Evolutionary conservation across 1,140 invertebrate genomes (phyloP), one percentile per base, ranked within the genome.

Genomic region (Liolophura sinensis): DNA sequence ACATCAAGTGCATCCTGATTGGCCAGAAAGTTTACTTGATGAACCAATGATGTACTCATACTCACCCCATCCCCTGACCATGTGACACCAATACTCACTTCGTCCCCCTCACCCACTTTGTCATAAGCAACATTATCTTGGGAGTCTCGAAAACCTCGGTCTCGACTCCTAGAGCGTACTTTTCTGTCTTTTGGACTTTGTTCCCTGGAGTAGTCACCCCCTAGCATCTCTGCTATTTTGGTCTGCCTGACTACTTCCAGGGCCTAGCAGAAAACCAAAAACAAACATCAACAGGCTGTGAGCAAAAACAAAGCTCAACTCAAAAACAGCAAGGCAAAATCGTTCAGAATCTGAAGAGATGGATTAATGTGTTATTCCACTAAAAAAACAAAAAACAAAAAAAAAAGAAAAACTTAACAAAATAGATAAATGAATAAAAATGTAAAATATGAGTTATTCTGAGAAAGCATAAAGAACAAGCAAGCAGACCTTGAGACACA

Each of bases 191-290:
- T 83, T 62, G 64, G 69, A 65, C 57, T 68, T 64, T 74, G 69
- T 63, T 76, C 70, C 66, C 76, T 77, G 67, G 65, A 67, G 72
- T 76, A 77, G 55, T 82, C 78, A 68, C 64, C 72, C 51, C 80
- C 76, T 68, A 92, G 81, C 70, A 92, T 87, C 78, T 91, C 89
- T 58, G 89, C 88, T 65, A 93, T 90, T 83, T 93, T 93, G 40
- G 93, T 90, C 87, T 95, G 93, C 85, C 94, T 94, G 68, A 94
- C 92, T 73, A 95, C 90, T 87, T 95, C 93, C 84, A 94, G 87
- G 65, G 92, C 92, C 91, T 93, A 79, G 71, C 66, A 69, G 66
- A 73, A 77, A 77, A 78, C 75, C 75, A 77, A 77, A 78, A 72
- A 61, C 18, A 59, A 59, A 59, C 57, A 20, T 22, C 31, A 40